Evolutionary conservation across 2,797 vertebrate species (phyloP), one percentile per base, ranked within the genome.

Genomic region (Lateolabrax maculatus): DNA sequence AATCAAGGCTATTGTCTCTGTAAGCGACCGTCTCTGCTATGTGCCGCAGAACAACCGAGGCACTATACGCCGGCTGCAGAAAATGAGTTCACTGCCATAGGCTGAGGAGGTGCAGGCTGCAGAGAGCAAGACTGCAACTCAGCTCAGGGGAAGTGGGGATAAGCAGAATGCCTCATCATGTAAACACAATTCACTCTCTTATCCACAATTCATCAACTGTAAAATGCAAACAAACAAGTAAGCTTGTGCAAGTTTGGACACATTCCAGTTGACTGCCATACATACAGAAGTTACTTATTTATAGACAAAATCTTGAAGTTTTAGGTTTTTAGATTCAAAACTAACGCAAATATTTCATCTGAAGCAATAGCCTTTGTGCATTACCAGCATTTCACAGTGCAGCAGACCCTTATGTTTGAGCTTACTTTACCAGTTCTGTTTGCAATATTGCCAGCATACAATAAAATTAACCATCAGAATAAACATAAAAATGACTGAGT

Each of bases 1-100:
- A 96, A 96, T 96, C 83, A 88, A 90, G 90, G 71, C 90, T 79
- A 95, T 96, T 96, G 95, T 96, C 93, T 95, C 91, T 94, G 87
- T 69, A 91, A 94, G 93, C 90, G 85, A 92, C 83, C 81, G 90
- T 94, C 95, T 94, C 93, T 84, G 86, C 88, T 90, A 87, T 81
- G 92, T 90, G 93, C 90, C 65, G 81, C 90, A 89, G 92, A 95
- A 95, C 95, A 96, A 95, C 94, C 71, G 44, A 89, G 89, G 82
- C 91, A 87, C 94, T 95, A 94, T 95, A 87, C 51, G 73, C 84
- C 31, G 86, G 83, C 91, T 84, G 85, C 56, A 89, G 88, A 89
- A 92, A 94, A 92, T 37, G 83, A 93, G 92, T 91, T 85, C 89
- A 85, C 71, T 70, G 49, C 87, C 83, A 81, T 58, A 83, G 89